phyloP scores from a whole-genome alignment of 2,113 vertebrate genomes.

The Danionella cerebrum region DNA sequence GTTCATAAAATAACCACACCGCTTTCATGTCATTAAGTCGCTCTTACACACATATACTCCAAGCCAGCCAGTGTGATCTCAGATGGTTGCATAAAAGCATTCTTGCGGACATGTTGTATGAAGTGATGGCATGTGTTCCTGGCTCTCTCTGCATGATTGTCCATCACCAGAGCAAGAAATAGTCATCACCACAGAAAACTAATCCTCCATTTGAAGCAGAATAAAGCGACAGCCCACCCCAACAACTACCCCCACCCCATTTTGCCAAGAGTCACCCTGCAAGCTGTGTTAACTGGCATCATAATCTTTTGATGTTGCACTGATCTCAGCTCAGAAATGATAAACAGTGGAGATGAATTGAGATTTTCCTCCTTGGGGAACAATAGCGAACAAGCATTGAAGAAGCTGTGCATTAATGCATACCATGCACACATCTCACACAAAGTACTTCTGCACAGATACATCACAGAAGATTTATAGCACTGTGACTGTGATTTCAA shows the following conservation, averaged over 20 bases:
- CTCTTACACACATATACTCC: not conserved
- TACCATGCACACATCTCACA: conserved; percentile 34
- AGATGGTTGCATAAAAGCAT: conserved; percentile 25
- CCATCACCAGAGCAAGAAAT: conserved; percentile 49
- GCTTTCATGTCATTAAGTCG: not conserved
- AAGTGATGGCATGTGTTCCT: conserved; percentile 28
- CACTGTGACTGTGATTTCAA: not conserved
- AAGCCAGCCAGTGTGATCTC: not conserved
- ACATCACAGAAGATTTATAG: conserved; percentile 6
- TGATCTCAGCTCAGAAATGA: conserved; percentile 55
- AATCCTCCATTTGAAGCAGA: conserved; percentile 53
- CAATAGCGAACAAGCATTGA: conserved; percentile 57
- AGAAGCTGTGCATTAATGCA: conserved; percentile 56
- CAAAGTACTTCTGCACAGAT: not conserved
- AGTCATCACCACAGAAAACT: conserved; percentile 49
- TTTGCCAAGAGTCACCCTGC: conserved; percentile 45
- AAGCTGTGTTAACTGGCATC: conserved; percentile 59
- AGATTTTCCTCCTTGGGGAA: conserved; percentile 61
- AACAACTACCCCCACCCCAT: conserved; percentile 9
- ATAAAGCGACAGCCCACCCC: conserved; percentile 35
- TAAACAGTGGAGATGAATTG: conserved; percentile 62
- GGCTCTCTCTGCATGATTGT: conserved; percentile 25
- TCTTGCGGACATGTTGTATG: conserved; percentile 8
- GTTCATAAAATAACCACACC: not conserved
- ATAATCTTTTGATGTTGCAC: conserved; percentile 64